Evolutionary conservation across 2,113 vertebrate genomes (phyloP).

Genomic region (Argyrosomus japonicus): DNA sequence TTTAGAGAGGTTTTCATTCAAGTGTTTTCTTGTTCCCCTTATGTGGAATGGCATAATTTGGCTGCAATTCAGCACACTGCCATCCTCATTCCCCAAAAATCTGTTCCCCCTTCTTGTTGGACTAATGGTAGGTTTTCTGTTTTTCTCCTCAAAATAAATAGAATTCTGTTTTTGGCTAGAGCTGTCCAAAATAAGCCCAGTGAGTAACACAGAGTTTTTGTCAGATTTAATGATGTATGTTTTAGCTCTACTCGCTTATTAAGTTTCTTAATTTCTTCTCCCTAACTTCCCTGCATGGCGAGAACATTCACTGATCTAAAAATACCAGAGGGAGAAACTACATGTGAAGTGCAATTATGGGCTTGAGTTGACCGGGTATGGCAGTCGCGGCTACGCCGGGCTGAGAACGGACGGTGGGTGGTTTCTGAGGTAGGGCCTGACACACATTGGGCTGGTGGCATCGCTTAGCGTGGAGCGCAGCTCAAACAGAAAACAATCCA

Average conservation of each 20-base stretch:
- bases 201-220: slow-evolving; percentile 63
- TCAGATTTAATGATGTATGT: slow-evolving; percentile 82
- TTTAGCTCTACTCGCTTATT: slow-evolving; percentile 80
- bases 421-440: slow-evolving; percentile 75
- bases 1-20: slow-evolving; percentile 68
- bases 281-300: slow-evolving; percentile 62
- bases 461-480: slow-evolving; percentile 43
- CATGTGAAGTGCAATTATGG: slow-evolving; percentile 82
- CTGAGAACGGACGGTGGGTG: slow-evolving; percentile 76
- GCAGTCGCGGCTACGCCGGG: slow-evolving; percentile 64
- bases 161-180: slow-evolving; percentile 60
- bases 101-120: slow-evolving; percentile 34
- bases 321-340: slow-evolving; percentile 75
- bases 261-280: slow-evolving; percentile 82
- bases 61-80: slow-evolving; percentile 49
- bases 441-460: slow-evolving; percentile 66
- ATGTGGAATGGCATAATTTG: slow-evolving; percentile 68
- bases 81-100: slow-evolving; percentile 48
- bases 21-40: slow-evolving; percentile 61
- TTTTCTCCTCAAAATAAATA: slow-evolving; percentile 75
- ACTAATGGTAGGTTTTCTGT: slow-evolving; percentile 75
- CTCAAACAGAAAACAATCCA: slow-evolving; percentile 62
- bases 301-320: slow-evolving; percentile 81
- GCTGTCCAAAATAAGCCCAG: slow-evolving; percentile 72
- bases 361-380: slow-evolving; percentile 75